These are phyloP conservation scores for Drosophila yooni DNA, from an alignment of 2,888 invertebrate species.

Conservation along the genomic window DNA sequence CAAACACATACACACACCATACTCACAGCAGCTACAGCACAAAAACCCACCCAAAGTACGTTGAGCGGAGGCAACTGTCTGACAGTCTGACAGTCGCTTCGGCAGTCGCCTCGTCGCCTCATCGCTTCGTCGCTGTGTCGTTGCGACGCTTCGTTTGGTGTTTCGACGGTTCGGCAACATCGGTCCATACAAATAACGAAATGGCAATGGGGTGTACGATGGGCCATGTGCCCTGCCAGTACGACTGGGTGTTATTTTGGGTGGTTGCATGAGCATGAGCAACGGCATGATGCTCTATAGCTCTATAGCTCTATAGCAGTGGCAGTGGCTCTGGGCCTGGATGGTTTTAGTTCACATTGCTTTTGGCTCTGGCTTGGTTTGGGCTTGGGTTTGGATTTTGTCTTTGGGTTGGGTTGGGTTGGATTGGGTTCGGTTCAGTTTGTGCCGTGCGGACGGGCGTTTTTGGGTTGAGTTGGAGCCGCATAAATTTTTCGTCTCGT, in stretches of 20 bases:
- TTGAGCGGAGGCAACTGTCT: slow-evolving; percentile 55
- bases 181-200: slow-evolving; percentile 79
- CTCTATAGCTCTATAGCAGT: slow-evolving; percentile 34
- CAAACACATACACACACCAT: slow-evolving; percentile 13
- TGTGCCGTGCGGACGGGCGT: slow-evolving; percentile 49
- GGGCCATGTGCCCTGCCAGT: slow-evolving; percentile 38
- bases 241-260: slow-evolving; percentile 28
- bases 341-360: slow-evolving; percentile 71
- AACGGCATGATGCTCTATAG: slow-evolving; percentile 36
- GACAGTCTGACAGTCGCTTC: slow-evolving; percentile 27
- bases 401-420: slow-evolving; percentile 22
- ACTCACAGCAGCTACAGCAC: slow-evolving; percentile 46
- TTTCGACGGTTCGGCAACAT: slow-evolving; percentile 59
- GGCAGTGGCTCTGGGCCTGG: slow-evolving; percentile 41
- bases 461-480: slow-evolving; percentile 77
- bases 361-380: slow-evolving; percentile 48
- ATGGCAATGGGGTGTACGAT: slow-evolving; percentile 76
- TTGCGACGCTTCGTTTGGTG: slow-evolving; percentile 31
- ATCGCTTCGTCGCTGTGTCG: slow-evolving; percentile 26
- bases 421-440: slow-evolving; percentile 34
- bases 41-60: slow-evolving; percentile 74
- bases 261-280: slow-evolving; percentile 39
- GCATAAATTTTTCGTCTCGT: slow-evolving; percentile 78
- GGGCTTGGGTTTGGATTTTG: slow-evolving; percentile 42
- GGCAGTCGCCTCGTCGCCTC: slow-evolving; percentile 19